These are phyloP conservation scores for Cyprinodon tularosa DNA, from an alignment of 2,113 vertebrate species.

Conservation along the genomic window DNA sequence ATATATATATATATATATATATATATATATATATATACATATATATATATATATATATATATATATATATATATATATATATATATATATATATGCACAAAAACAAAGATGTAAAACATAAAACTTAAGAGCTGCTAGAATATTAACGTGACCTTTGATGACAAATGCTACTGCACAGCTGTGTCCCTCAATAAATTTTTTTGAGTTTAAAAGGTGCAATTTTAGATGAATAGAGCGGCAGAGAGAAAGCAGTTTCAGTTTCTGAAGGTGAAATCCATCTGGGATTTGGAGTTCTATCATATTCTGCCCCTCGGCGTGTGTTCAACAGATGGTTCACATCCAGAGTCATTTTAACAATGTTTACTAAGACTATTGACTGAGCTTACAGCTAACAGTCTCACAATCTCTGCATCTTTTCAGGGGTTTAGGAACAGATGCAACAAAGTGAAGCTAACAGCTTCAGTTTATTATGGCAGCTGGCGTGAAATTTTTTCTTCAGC, in stretches of 20 bases:
- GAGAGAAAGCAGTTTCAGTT: neutral
- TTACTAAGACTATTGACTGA: conserved; percentile 17
- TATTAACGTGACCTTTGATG: neutral
- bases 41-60: too few relatives aligned
- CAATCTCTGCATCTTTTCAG: neutral
- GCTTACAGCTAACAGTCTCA: conserved; percentile 3
- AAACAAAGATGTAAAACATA: neutral
- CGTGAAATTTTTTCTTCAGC: neutral
- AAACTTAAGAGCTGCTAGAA: neutral
- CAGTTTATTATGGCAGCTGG: conserved; percentile 9
- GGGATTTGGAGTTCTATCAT: neutral
- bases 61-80: too few relatives aligned
- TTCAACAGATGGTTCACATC: conserved; percentile 38
- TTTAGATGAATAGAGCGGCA: neutral
- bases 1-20: too few relatives aligned
- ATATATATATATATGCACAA: too few relatives aligned
- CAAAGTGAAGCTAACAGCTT: neutral
- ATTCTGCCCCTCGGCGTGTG: conserved; percentile 14
- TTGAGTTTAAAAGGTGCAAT: neutral
- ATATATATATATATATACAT: too few relatives aligned
- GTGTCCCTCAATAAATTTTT: neutral
- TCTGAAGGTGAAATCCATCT: conserved; percentile 23
- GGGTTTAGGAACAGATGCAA: neutral
- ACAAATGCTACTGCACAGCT: neutral
- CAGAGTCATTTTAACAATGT: conserved; percentile 25